Base-by-base conservation (phyloP, 2,888 invertebrate species). In the Trimorus sp. region DNA sequence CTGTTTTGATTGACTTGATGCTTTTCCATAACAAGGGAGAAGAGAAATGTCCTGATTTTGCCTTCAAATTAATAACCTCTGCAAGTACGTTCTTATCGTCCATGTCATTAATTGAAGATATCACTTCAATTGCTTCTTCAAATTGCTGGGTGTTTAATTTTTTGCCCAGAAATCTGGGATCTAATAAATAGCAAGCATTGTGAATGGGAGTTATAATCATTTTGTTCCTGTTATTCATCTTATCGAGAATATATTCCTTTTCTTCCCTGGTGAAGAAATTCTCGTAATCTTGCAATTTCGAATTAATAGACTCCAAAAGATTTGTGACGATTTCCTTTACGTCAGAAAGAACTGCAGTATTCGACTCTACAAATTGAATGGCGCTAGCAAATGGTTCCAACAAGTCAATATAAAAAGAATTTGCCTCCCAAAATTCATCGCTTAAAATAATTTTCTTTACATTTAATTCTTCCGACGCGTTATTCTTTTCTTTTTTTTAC, bases 391-490 rank as follows among this genome's bases (percentile, higher is more conserved):
- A 71, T 60, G 60, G 70, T 53, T 71, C 51, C 15, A 71, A 38
- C n/a, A 60, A n/a, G 1, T 45, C 49, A 53, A 71, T 71, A 9
- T 71, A 71, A 42, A 71, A 71, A 11, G 38, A 15, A 53, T 71
- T 71, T 59, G 69, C 37, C n/a, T 69, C 56, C 59, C 69, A 69
- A 56, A 69, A 69, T 16, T 11, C 38, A 40, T 69, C 69, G 37
- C 59, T 26, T 40, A 69, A 69, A 51, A 69, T 51, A 14, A 69
- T 38, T 56, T 37, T 26, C 59, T 69, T 69, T 12, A 68, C n/a
- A 42, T 54, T 26, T 0, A 12, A 38, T 36, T 58, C 58, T n/a
- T 68, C n/a, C 26, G 56, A 7, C 37, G 12, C 11, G 11, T 36
- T 37, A 37, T 36, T 12, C 37, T 56, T 56, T 9, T 7, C 15